Conservation (phyloP, 2,797 vertebrate species). For the Pseudotriccus pelzelni region DNA sequence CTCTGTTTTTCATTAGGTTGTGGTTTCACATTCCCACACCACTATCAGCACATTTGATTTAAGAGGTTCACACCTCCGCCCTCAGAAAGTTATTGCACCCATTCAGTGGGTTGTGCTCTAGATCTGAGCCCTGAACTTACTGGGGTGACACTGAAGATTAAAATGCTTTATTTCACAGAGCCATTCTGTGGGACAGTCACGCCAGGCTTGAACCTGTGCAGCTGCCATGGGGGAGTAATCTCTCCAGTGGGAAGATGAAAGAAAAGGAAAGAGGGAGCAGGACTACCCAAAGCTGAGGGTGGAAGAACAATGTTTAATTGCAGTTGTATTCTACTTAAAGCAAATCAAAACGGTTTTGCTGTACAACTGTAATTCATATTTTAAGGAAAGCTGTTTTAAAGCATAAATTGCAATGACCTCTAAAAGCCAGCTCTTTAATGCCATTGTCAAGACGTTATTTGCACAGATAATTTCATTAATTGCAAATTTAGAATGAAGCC, state of each 20-base stretch:
- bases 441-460: not conserved
- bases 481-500: not conserved
- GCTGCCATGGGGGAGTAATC: not conserved
- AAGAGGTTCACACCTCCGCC: conserved; percentile 35
- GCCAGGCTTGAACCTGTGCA: not conserved
- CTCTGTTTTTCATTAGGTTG: not conserved
- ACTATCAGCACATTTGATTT: not conserved
- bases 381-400: not conserved
- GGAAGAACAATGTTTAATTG: not conserved
- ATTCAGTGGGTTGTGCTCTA: not conserved
- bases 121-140: not conserved
- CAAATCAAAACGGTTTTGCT: not conserved
- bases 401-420: not conserved
- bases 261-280: not conserved
- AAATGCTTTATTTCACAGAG: conserved; percentile 1
- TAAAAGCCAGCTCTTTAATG: not conserved
- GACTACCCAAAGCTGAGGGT: not conserved
- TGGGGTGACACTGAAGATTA: not conserved
- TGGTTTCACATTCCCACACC: conserved; percentile 14
- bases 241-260: conserved; percentile 46
- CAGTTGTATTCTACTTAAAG: not conserved
- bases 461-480: not conserved
- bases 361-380: not conserved
- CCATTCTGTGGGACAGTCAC: not conserved
- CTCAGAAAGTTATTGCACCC: not conserved